Conservation (phyloP, 2,888 invertebrate genomes). For the Drosophila parthenogenetica region DNA sequence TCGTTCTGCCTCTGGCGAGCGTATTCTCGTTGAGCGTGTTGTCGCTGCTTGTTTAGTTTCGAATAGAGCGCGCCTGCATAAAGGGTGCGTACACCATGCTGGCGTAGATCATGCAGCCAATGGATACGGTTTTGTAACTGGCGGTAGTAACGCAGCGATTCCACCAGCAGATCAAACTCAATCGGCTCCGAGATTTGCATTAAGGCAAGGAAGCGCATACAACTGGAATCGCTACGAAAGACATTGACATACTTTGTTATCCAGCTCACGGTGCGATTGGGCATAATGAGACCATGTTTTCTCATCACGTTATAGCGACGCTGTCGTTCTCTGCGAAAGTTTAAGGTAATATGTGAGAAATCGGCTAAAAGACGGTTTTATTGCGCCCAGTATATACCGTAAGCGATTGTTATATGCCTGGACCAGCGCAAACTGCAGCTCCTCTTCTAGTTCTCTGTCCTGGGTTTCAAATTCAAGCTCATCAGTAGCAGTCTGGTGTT, state of each 20-base stretch:
- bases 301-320: slow-evolving; percentile 90
- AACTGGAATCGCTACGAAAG: slow-evolving; percentile 86
- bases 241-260: slow-evolving; percentile 89
- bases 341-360: not conserved
- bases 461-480: slow-evolving; percentile 14
- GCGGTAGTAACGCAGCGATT: slow-evolving; percentile 90
- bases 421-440: slow-evolving; percentile 89
- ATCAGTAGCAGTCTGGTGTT: slow-evolving; percentile 68
- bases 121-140: slow-evolving; percentile 88
- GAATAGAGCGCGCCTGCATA: slow-evolving; percentile 88
- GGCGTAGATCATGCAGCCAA: slow-evolving; percentile 88
- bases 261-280: slow-evolving; percentile 89
- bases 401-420: slow-evolving; percentile 92
- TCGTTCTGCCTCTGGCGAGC: slow-evolving; percentile 54
- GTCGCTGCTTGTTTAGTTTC: slow-evolving; percentile 87
- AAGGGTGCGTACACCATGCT: slow-evolving; percentile 89
- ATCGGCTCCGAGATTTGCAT: slow-evolving; percentile 91
- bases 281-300: slow-evolving; percentile 92
- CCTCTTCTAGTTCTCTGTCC: slow-evolving; percentile 84
- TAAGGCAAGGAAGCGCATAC: slow-evolving; percentile 87
- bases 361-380: too few species aligned
- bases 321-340: slow-evolving; percentile 87
- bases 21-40: slow-evolving; percentile 74
- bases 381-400: slow-evolving; percentile 68
- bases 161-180: slow-evolving; percentile 91